Evolutionary conservation across 2,888 invertebrate genomes (phyloP).

Genomic region (Zygaena filipendulae): DNA sequence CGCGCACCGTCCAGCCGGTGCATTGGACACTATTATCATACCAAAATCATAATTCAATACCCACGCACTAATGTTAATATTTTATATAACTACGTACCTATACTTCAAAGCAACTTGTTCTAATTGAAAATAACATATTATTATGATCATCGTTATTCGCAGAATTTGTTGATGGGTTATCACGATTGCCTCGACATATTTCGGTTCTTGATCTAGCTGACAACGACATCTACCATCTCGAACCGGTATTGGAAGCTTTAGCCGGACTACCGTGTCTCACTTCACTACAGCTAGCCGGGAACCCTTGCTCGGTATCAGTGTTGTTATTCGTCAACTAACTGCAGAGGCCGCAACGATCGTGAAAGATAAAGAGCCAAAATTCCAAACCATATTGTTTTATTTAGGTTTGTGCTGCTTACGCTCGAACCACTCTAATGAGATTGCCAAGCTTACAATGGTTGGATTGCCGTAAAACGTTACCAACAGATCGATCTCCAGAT

Average conservation of each 20-base stretch:
- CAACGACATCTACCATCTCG: constrained; percentile 67
- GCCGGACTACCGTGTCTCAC: constrained; percentile 36
- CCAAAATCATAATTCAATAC: no score
- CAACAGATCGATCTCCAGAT: constrained; percentile 28
- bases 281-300: constrained; percentile 62
- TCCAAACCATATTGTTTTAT: no score
- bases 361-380: no score
- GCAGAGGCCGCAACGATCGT: no score
- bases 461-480: constrained; percentile 54
- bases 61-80: no score
- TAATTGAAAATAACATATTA: no score
- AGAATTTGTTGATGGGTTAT: constrained; percentile 29
- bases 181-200: constrained; percentile 27
- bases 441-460: constrained; percentile 56
- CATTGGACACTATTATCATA: no score
- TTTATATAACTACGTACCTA: no score
- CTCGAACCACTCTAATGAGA: constrained; percentile 36
- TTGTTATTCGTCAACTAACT: no score
- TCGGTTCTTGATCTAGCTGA: constrained; percentile 62
- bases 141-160: no score
- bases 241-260: constrained; percentile 41
- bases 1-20: no score
- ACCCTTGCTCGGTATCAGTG: constrained; percentile 71
- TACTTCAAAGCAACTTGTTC: no score
- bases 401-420: constrained; percentile 60